Evolutionary conservation across 2,113 vertebrate genomes (phyloP).

Genomic region (Salvator merianae): DNA sequence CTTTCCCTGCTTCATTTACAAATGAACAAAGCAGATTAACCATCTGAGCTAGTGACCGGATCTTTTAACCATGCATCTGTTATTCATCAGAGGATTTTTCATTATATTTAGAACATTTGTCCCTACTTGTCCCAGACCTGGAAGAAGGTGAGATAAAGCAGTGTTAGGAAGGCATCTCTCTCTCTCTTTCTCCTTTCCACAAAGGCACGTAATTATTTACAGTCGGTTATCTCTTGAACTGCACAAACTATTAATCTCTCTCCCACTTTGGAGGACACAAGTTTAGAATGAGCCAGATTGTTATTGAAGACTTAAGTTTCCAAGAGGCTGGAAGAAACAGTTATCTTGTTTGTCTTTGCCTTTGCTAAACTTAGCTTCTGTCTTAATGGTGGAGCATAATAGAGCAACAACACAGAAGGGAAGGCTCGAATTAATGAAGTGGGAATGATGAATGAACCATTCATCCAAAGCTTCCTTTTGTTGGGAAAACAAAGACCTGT

Average conservation of each 20-base stretch:
- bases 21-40: slow-evolving; percentile 3
- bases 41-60: not conserved
- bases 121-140: slow-evolving; percentile 37
- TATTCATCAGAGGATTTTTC: slow-evolving; percentile 8
- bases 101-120: slow-evolving; percentile 37
- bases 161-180: slow-evolving; percentile 51
- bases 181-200: slow-evolving; percentile 49
- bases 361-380: slow-evolving; percentile 70
- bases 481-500: slow-evolving; percentile 76
- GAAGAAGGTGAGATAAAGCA: slow-evolving; percentile 53
- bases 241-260: slow-evolving; percentile 73
- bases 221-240: slow-evolving; percentile 63
- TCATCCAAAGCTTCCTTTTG: slow-evolving; percentile 77
- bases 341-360: slow-evolving; percentile 77
- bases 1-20: slow-evolving; percentile 12
- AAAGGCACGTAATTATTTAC: slow-evolving; percentile 59
- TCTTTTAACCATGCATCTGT: slow-evolving; percentile 5
- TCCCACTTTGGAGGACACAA: slow-evolving; percentile 58
- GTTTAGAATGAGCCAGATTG: slow-evolving; percentile 65
- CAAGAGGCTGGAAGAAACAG: slow-evolving; percentile 72
- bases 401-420: slow-evolving; percentile 72
- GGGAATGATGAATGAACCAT: slow-evolving; percentile 78
- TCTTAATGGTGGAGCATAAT: slow-evolving; percentile 67
- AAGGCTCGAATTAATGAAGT: slow-evolving; percentile 72
- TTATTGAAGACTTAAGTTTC: slow-evolving; percentile 69